Evolutionary conservation across 92 coral and sea anemone species (phyloP).

Genomic region (Siderastrea siderea): DNA sequence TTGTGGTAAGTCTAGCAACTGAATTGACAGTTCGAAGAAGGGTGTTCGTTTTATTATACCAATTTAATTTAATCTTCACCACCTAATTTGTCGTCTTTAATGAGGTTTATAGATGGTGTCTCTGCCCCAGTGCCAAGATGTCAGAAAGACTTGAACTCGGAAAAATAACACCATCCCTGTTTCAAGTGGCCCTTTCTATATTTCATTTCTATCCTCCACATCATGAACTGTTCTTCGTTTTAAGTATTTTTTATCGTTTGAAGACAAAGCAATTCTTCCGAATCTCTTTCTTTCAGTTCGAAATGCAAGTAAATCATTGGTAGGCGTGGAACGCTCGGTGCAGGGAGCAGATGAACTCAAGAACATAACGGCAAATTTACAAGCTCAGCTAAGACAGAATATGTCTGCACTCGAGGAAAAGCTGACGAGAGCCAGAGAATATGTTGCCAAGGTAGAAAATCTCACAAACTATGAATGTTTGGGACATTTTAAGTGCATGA

Average conservation of each 20-base stretch:
- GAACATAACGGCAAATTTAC: constrained; percentile 72
- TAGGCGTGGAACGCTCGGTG: constrained; percentile 60
- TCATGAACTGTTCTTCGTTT: neutral
- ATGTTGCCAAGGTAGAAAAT: constrained; percentile 83
- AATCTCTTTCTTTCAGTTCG: constrained; percentile 52
- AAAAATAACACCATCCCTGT: too few relatives aligned
- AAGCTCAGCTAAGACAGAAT: constrained; percentile 63
- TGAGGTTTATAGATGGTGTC: too few relatives aligned
- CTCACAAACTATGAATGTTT: neutral
- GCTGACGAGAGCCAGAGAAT: constrained; percentile 80
- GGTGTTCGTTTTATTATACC: too few relatives aligned
- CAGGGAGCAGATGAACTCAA: constrained; percentile 59
- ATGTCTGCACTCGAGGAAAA: constrained; percentile 77
- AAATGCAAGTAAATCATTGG: constrained; percentile 63
- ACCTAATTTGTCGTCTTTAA: too few relatives aligned
- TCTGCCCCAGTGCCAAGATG: too few relatives aligned
- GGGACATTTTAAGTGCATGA: too few relatives aligned
- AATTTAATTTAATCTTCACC: too few relatives aligned
- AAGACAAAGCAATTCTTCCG: neutral
- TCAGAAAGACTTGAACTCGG: too few relatives aligned
- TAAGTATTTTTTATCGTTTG: neutral
- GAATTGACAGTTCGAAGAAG: too few relatives aligned
- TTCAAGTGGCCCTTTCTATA: too few relatives aligned
- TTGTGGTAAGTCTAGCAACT: too few relatives aligned
- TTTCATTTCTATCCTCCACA: neutral